Evolutionary conservation across 2,888 invertebrate genomes (phyloP).

Genomic region (Philereme transversata): DNA sequence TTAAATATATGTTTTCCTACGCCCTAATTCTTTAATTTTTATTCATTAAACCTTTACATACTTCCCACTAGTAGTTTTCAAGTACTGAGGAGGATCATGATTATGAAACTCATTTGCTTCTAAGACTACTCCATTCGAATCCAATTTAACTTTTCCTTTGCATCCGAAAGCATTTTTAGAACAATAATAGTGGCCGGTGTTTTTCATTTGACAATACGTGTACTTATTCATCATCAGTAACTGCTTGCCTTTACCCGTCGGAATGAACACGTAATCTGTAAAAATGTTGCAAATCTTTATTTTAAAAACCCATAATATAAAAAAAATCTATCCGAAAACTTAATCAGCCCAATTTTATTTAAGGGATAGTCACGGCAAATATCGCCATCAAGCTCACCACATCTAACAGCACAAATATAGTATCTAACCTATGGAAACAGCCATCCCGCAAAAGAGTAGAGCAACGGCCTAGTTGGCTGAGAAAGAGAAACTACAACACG

Average conservation of each 20-base stretch:
- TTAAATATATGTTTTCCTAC: too few species aligned
- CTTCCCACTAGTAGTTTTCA: slow-evolving; percentile 23
- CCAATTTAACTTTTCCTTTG: slow-evolving; percentile 33
- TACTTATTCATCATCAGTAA: slow-evolving; percentile 11
- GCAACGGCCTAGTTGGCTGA: too few species aligned
- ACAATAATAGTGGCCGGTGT: slow-evolving; percentile 18
- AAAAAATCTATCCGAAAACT: too few species aligned
- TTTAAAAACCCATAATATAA: too few species aligned
- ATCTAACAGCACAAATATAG: too few species aligned
- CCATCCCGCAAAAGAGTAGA: too few species aligned
- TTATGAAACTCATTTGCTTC: slow-evolving; percentile 39
- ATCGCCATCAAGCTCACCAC: too few species aligned
- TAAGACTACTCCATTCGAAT: slow-evolving; percentile 39
- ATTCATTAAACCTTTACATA: slow-evolving; percentile 8
- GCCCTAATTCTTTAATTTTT: too few species aligned
- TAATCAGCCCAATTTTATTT: too few species aligned
- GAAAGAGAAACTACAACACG: too few species aligned
- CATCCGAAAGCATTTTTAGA: slow-evolving; percentile 9
- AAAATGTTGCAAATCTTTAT: neutral
- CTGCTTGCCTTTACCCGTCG: slow-evolving; percentile 11
- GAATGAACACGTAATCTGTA: slow-evolving; percentile 21
- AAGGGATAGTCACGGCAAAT: too few species aligned
- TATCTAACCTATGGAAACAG: too few species aligned
- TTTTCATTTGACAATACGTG: slow-evolving; percentile 13
- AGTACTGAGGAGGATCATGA: slow-evolving; percentile 44